Conservation (phyloP, 2,888 invertebrate genomes). For the Andrena camellia region DNA sequence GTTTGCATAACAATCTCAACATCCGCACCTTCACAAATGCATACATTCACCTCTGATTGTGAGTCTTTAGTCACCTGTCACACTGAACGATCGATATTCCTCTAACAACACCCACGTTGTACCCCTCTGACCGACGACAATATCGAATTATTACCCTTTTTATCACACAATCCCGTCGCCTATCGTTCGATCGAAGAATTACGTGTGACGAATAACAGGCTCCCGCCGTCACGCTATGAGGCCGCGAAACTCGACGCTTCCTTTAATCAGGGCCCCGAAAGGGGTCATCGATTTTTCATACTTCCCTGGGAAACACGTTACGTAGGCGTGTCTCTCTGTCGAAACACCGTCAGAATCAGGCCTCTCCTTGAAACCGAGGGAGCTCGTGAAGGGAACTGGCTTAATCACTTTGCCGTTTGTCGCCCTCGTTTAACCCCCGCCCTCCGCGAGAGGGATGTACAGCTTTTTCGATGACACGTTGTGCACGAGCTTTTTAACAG, state of each 20-base stretch:
- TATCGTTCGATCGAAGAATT: slow-evolving; percentile 3
- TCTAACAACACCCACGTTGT: background rate
- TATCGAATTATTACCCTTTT: slow-evolving; percentile 2
- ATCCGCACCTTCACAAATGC: no score
- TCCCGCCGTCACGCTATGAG: slow-evolving; percentile 23
- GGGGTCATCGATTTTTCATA: slow-evolving; percentile 52
- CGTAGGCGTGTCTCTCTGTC: slow-evolving; percentile 3
- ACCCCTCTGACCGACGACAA: background rate
- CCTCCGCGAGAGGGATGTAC: background rate
- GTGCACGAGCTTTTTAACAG: slow-evolving; percentile 51
- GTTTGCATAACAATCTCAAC: no score
- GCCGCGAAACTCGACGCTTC: slow-evolving; percentile 27
- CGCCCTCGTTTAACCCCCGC: slow-evolving; percentile 34
- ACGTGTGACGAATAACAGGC: slow-evolving; percentile 4
- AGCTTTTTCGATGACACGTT: slow-evolving; percentile 43
- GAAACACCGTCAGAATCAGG: slow-evolving; percentile 31
- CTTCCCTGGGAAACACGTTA: slow-evolving; percentile 26
- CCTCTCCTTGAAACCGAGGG: background rate
- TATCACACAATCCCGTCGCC: background rate
- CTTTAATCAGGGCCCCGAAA: slow-evolving; percentile 36
- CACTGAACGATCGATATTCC: background rate
- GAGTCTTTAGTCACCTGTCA: no score
- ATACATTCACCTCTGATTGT: no score
- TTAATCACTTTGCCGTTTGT: slow-evolving; percentile 51
- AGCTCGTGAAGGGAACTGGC: slow-evolving; percentile 24